Conservation (phyloP, 2,113 vertebrate species). For the Silurus asotus region DNA sequence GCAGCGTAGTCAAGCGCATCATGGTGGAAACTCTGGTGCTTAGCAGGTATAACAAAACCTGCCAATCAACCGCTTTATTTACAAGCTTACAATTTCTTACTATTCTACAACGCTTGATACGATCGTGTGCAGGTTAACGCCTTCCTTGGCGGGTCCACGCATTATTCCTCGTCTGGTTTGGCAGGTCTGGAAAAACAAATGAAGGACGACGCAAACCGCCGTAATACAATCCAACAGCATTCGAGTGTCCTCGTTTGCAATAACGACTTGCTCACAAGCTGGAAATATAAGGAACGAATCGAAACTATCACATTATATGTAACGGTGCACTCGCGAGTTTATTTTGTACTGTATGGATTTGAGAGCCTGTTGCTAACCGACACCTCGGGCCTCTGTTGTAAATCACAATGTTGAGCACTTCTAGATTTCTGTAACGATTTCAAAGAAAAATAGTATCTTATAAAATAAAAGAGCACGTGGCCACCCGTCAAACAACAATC, state of each 20-base stretch:
- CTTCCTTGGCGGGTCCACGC: neutral
- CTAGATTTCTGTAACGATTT: neutral
- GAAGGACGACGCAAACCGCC: conserved; percentile 8
- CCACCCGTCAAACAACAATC: neutral
- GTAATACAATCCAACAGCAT: conserved; percentile 54
- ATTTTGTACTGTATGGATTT: conserved; percentile 1
- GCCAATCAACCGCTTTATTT: neutral
- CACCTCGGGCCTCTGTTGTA: neutral
- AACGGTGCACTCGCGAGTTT: neutral
- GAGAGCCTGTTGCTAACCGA: neutral
- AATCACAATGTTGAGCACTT: neutral
- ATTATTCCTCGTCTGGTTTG: neutral
- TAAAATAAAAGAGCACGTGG: neutral
- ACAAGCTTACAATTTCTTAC: neutral
- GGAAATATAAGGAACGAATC: neutral
- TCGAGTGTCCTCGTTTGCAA: conserved; percentile 73
- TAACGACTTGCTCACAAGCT: conserved; percentile 34
- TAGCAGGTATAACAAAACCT: neutral
- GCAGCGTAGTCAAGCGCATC: neutral
- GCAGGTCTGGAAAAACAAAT: neutral
- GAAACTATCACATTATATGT: neutral
- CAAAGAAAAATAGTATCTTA: neutral
- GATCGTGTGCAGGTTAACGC: neutral
- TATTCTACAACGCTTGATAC: neutral
- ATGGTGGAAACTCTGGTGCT: neutral